These are phyloP conservation scores for Pogonocherus hispidulus DNA, from an alignment of 2,888 invertebrate species.

Conservation along the genomic window DNA sequence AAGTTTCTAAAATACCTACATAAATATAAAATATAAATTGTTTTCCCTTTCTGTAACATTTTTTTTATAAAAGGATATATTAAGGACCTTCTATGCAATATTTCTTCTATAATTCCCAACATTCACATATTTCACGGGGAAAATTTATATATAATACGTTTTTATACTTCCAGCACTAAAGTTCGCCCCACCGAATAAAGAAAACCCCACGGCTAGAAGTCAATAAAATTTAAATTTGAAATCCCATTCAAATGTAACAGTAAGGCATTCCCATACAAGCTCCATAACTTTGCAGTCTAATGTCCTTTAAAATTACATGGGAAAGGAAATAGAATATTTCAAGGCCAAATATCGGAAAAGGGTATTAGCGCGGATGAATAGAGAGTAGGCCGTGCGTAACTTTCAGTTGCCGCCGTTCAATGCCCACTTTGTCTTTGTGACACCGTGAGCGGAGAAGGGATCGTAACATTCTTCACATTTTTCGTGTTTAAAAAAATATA, in stretches of 20 bases:
- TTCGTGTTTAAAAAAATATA: not conserved
- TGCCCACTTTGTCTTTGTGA: slow-evolving; percentile 48
- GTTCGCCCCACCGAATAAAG: not conserved
- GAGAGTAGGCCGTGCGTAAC: slow-evolving; percentile 48
- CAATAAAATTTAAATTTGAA: slow-evolving; percentile 42
- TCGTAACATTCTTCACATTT: not conserved
- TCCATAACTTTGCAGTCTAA: slow-evolving; percentile 40
- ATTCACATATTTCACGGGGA: not conserved
- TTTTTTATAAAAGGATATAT: not conserved
- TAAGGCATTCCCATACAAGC: slow-evolving; percentile 42
- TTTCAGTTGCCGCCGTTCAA: slow-evolving; percentile 47
- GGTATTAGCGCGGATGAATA: slow-evolving; percentile 46
- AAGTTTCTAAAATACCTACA: too few species aligned
- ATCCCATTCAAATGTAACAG: slow-evolving; percentile 39
- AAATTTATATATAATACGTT: slow-evolving; percentile 16
- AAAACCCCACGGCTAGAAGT: slow-evolving; percentile 16
- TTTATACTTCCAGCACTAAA: not conserved
- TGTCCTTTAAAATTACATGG: slow-evolving; percentile 42
- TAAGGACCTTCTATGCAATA: not conserved
- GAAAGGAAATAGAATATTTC: slow-evolving; percentile 31
- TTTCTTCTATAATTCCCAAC: slow-evolving; percentile 1
- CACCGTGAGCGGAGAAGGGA: slow-evolving; percentile 27
- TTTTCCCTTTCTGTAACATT: not conserved
- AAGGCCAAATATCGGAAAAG: slow-evolving; percentile 45
- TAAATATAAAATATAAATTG: not conserved